Conservation (phyloP, 2,888 invertebrate species). For the Mythimna albipuncta region DNA sequence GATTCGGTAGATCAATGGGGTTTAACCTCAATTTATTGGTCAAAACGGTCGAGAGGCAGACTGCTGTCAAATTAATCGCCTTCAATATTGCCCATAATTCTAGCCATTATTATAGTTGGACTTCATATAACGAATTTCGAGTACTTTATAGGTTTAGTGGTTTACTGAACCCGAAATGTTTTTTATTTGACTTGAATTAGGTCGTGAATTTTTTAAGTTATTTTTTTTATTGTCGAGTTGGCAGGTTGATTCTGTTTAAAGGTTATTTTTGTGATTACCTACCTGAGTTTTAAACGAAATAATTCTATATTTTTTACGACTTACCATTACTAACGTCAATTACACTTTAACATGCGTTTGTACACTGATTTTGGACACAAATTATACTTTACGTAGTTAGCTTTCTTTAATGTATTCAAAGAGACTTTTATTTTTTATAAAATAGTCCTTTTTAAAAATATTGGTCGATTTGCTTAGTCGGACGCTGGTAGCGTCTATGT, state of each 20-base stretch:
- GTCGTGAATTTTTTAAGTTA: conserved; percentile 9
- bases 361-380: conserved; percentile 11
- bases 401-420: not conserved
- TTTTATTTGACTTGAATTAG: conserved; percentile 24
- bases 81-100: conserved; percentile 59
- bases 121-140: conserved; percentile 40
- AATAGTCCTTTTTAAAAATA: not conserved
- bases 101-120: conserved; percentile 45
- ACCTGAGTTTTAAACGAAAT: conserved; percentile 3
- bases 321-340: conserved; percentile 15
- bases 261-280: not conserved
- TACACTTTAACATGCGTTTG: conserved; percentile 21
- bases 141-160: conserved; percentile 26
- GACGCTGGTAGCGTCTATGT: not conserved
- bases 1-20: conserved; percentile 57
- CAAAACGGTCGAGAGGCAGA: conserved; percentile 54
- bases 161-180: conserved; percentile 19
- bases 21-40: conserved; percentile 61
- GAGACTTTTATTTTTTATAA: not conserved
- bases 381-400: not conserved
- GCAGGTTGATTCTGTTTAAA: conserved; percentile 7
- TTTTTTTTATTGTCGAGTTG: conserved; percentile 24
- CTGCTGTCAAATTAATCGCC: conserved; percentile 59
- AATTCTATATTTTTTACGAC: conserved; percentile 10
- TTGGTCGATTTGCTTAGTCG: not conserved